A percentile compares a stretch with the other conserved stretches of the same genome.
phyloP scores from a whole-genome alignment of 2,888 invertebrate species.

The Agrypnus murinus region DNA sequence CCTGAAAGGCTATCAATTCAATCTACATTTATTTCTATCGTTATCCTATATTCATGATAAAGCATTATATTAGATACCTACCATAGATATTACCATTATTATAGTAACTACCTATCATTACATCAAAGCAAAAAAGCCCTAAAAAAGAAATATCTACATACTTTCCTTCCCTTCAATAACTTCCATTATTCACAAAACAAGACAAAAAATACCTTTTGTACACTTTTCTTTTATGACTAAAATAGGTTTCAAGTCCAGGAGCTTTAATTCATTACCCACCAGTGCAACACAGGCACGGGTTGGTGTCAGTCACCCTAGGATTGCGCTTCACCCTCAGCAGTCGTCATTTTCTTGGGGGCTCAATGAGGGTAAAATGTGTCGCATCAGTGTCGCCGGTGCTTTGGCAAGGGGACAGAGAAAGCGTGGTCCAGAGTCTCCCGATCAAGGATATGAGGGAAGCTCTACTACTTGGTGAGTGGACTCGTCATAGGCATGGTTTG shows the following conservation, averaged over 20 bases:
- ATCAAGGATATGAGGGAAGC: conserved; percentile 78
- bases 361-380: conserved; percentile 77
- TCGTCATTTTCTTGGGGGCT: conserved; percentile 76
- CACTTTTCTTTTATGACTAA: too few relatives aligned
- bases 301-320: conserved; percentile 76
- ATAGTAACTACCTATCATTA: too few relatives aligned
- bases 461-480: conserved; percentile 75
- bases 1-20: too few relatives aligned
- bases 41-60: too few relatives aligned
- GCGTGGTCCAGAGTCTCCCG: conserved; percentile 74
- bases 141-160: too few relatives aligned
- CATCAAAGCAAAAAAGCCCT: too few relatives aligned
- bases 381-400: conserved; percentile 77
- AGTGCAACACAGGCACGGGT: conserved; percentile 74
- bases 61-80: too few relatives aligned
- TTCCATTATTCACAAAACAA: too few relatives aligned
- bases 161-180: too few relatives aligned
- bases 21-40: too few relatives aligned
- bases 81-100: too few relatives aligned
- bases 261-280: conserved; percentile 74
- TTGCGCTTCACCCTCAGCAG: conserved; percentile 74
- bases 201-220: too few relatives aligned
- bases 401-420: conserved; percentile 77
- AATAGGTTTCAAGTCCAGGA: conserved; percentile 72
- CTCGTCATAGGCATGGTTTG: conserved; percentile 48